These are phyloP conservation scores for Coregonus sp. DNA, from an alignment of 2,797 vertebrate species.

Conservation along the genomic window DNA sequence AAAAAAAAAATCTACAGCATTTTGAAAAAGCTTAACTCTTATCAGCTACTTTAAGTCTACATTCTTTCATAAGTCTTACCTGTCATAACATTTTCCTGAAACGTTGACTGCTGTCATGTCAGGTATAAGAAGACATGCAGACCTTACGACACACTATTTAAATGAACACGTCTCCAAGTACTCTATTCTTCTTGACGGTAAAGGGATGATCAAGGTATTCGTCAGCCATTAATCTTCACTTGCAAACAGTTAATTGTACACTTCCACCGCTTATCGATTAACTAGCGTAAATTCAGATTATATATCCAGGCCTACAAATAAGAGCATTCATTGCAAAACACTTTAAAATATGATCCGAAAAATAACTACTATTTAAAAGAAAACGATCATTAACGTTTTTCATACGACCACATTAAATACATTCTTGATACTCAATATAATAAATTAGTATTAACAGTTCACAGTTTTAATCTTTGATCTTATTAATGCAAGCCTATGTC, in stretches of 20 bases:
- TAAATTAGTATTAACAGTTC: constrained; percentile 27
- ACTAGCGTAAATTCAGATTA: neutral
- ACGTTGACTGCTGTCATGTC: neutral
- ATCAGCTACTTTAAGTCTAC: neutral
- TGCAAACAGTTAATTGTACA: neutral
- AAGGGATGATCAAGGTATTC: neutral
- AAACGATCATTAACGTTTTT: neutral
- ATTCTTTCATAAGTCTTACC: neutral
- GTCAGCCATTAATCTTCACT: neutral
- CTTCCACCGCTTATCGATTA: neutral
- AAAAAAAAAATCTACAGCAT: neutral
- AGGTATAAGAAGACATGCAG: neutral
- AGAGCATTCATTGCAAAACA: neutral
- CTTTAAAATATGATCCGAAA: neutral
- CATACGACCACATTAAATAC: constrained; percentile 36
- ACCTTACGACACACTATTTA: neutral
- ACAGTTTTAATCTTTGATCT: neutral
- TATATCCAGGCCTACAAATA: neutral
- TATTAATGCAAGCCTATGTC: neutral
- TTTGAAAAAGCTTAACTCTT: neutral
- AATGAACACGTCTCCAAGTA: neutral
- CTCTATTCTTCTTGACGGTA: neutral
- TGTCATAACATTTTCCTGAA: neutral
- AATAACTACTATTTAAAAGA: neutral
- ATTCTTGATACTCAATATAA: constrained; percentile 58